These are phyloP conservation scores for Bibio marci DNA, from an alignment of 2,888 invertebrate species.

Conservation along the genomic window DNA sequence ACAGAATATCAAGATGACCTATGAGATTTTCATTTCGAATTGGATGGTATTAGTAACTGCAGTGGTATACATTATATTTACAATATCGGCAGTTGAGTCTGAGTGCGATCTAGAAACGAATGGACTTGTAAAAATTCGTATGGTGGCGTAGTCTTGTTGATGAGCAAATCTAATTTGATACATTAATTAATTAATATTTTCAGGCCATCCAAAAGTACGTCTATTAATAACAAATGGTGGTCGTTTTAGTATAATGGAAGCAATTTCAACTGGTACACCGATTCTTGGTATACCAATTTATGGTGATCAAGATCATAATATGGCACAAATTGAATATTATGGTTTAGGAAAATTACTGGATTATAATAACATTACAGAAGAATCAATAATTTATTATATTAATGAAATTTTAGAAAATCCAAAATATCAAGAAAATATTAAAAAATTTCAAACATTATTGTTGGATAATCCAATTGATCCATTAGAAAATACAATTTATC, in stretches of 20 bases:
- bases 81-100: too few species aligned
- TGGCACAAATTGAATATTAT: constrained; percentile 25
- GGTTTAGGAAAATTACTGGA: constrained; percentile 27
- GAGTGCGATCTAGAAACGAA: too few species aligned
- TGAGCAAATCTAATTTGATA: too few species aligned
- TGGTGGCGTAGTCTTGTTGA: too few species aligned
- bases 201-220: constrained; percentile 35
- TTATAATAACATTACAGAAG: constrained; percentile 26
- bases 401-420: constrained; percentile 23
- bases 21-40: too few species aligned
- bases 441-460: constrained; percentile 13
- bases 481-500: constrained; percentile 18
- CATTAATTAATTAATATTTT: too few species aligned
- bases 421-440: constrained; percentile 15
- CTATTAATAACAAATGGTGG: constrained; percentile 42
- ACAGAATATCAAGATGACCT: too few species aligned
- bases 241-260: constrained; percentile 36
- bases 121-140: too few species aligned
- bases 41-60: too few species aligned
- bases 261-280: constrained; percentile 31
- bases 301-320: constrained; percentile 33
- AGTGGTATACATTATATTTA: too few species aligned
- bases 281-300: constrained; percentile 34
- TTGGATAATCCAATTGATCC: constrained; percentile 15
- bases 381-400: constrained; percentile 24